Base-by-base conservation (phyloP, 2,888 invertebrate genomes). In the Plebejus melissa region DNA sequence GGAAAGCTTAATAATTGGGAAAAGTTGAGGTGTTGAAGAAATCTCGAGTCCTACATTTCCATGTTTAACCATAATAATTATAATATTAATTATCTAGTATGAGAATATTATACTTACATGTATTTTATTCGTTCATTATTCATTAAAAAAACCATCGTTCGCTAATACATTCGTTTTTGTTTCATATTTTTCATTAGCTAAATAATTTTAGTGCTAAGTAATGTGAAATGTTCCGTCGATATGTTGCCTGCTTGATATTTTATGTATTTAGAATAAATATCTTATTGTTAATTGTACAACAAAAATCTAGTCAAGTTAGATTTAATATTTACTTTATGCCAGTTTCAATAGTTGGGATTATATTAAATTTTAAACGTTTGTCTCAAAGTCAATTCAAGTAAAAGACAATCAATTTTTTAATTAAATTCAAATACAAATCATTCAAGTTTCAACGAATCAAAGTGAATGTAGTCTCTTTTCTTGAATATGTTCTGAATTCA, bases 191-290 rank as follows among this genome's bases (percentile, higher is more conserved):
- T 11, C 11, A 28, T 54, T 16, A 60, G 28, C 60, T 28, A 28
- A 28, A 60, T 60, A 54, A 22, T 60, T 28, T 60, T 60, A 60
- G 28, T 60, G 60, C 11, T 65, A 65, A 36, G 65, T 65, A 65
- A 65, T 32, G 36, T 65, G 4, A 65, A 71, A 71, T 71, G 46
- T 71, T 41, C 72, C 72, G 72, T 72, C 72, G 72, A 54, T 72
- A n/a, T 32, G 72, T 72, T 72, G 72, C 72, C 72, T 54, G 72
- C 72, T 72, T 72, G 46, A 71, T 71, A 71, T 71, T 70, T 70
- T 70, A 70, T 41, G 41, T 54, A 54, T 72, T 28, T 72, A 54
- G 16, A 50, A 32, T 72, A 72, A 32, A 72, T 46, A 54, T 72
- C 6, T 32, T 72, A 32, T 72, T 72, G 22, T 54, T 54, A 54